Conservation (phyloP, 1,140 invertebrate species). For the Drosophila willistoni region DNA sequence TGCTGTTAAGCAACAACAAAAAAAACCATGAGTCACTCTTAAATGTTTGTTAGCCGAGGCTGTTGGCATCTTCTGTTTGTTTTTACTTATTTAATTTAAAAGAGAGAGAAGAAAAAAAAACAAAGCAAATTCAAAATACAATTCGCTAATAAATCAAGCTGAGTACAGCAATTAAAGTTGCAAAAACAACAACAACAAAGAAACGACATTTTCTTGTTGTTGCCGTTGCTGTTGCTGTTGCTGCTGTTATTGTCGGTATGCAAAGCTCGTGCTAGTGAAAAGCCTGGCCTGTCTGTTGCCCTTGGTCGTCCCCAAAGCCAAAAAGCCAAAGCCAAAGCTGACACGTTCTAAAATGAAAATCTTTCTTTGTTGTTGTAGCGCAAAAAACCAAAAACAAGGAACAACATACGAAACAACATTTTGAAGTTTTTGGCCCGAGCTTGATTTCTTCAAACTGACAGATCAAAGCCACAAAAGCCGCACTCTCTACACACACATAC, state of each 20-base stretch:
- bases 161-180: slow-evolving; percentile 82
- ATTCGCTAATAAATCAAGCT: slow-evolving; percentile 81
- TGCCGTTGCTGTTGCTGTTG: slow-evolving; percentile 39
- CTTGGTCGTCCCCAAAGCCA: slow-evolving; percentile 66
- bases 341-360: slow-evolving; percentile 63
- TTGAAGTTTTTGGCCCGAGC: slow-evolving; percentile 79
- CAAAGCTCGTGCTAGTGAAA: slow-evolving; percentile 60
- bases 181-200: slow-evolving; percentile 66
- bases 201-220: slow-evolving; percentile 59
- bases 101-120: neutral
- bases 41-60: slow-evolving; percentile 33
- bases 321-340: slow-evolving; percentile 64
- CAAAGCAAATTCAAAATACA: slow-evolving; percentile 49
- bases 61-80: slow-evolving; percentile 61
- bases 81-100: neutral
- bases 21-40: slow-evolving; percentile 57
- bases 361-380: slow-evolving; percentile 16
- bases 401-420: slow-evolving; percentile 53
- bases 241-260: slow-evolving; percentile 53
- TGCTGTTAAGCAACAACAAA: slow-evolving; percentile 60
- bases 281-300: slow-evolving; percentile 52
- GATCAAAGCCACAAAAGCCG: slow-evolving; percentile 76
- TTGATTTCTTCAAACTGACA: slow-evolving; percentile 82
- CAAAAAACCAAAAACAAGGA: slow-evolving; percentile 37
- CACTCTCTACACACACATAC: slow-evolving; percentile 26